Evolutionary conservation across 2,797 vertebrate species (phyloP).

Genomic region (Urocyon cinereoargenteus): DNA sequence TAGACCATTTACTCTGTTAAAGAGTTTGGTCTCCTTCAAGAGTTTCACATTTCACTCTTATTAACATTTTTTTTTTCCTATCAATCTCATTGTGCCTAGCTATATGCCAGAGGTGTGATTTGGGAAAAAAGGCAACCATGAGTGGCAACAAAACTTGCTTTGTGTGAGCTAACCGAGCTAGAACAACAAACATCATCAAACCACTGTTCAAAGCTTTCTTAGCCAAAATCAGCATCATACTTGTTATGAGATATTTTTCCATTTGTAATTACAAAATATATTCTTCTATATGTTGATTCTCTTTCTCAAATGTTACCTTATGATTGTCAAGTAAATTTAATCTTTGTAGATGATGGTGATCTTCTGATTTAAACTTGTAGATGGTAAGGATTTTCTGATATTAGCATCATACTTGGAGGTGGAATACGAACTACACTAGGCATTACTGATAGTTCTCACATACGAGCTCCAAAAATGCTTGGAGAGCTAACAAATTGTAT

Average conservation of each 20-base stretch:
- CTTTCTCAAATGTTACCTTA: neutral
- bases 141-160: neutral
- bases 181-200: neutral
- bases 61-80: neutral
- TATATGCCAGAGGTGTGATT: neutral
- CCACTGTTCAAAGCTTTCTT: neutral
- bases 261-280: neutral
- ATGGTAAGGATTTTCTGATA: neutral
- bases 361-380: neutral
- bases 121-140: neutral
- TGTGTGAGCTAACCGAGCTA: neutral
- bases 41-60: neutral
- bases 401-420: neutral
- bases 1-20: slow-evolving; percentile 57
- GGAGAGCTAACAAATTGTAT: neutral
- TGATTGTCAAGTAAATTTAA: slow-evolving; percentile 28
- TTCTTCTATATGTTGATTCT: neutral
- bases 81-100: neutral
- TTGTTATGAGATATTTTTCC: neutral
- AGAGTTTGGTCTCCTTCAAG: slow-evolving; percentile 41
- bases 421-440: neutral
- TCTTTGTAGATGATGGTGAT: neutral
- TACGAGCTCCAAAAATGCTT: neutral
- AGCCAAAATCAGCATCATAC: neutral
- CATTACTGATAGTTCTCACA: neutral